phyloP scores from a whole-genome alignment of 1,140 invertebrate species.

The Periplaneta americana region DNA sequence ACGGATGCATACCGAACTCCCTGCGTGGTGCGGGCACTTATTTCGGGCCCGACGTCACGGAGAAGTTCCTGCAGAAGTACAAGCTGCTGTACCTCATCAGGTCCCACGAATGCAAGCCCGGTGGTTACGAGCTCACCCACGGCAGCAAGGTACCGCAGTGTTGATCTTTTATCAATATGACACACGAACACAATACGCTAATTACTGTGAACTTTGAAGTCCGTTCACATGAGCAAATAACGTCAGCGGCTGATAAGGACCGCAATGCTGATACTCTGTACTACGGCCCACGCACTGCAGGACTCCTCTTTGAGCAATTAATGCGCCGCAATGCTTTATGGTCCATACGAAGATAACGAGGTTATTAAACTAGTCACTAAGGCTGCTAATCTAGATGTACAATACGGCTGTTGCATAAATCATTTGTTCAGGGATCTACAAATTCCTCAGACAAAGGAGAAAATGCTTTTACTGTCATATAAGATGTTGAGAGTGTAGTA shows the following conservation, averaged over 20 bases:
- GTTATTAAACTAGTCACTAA: too few species aligned
- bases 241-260: background rate
- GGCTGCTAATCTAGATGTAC: too few species aligned
- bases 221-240: background rate
- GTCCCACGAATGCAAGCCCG: slow-evolving; percentile 89
- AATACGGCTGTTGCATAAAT: too few species aligned
- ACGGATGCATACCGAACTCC: slow-evolving; percentile 71
- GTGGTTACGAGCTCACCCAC: slow-evolving; percentile 84
- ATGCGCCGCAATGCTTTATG: too few species aligned
- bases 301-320: too few species aligned
- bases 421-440: too few species aligned
- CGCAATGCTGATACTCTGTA: too few species aligned
- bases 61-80: slow-evolving; percentile 67
- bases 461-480: too few species aligned
- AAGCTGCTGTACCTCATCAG: slow-evolving; percentile 71
- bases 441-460: too few species aligned
- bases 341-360: too few species aligned
- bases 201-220: background rate
- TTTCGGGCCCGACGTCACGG: slow-evolving; percentile 84
- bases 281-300: too few species aligned
- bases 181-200: background rate
- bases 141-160: slow-evolving; percentile 60
- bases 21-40: slow-evolving; percentile 85
- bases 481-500: too few species aligned
- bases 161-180: background rate